Conservation (phyloP, 2,113 vertebrate genomes). For the Nothocercus julius region DNA sequence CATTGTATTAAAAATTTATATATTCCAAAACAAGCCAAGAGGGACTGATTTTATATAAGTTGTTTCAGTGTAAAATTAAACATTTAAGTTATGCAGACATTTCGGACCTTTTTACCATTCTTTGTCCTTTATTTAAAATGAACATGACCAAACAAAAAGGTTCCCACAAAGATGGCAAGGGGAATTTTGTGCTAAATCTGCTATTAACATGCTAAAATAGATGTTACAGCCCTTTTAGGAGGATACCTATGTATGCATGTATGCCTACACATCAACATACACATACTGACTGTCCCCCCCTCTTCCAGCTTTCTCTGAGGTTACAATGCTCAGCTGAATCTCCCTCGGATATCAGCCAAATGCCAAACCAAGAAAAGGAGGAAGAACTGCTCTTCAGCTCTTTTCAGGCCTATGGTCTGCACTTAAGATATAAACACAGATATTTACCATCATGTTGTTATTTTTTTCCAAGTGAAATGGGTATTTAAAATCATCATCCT, state of each 20-base stretch:
- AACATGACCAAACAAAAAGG: conserved; percentile 28
- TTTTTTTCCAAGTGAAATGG: background rate
- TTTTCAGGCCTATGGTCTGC: conserved; percentile 12
- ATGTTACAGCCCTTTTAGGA: background rate
- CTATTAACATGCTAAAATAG: background rate
- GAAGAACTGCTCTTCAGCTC: background rate
- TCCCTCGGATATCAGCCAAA: conserved; percentile 1
- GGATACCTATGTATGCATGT: background rate
- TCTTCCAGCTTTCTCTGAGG: background rate
- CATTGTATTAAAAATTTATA: background rate
- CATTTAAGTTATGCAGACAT: background rate
- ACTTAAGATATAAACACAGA: conserved; percentile 4
- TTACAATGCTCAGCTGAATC: background rate
- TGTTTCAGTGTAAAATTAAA: background rate
- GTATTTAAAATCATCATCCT: background rate
- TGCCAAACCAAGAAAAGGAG: conserved; percentile 20
- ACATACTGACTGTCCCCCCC: background rate
- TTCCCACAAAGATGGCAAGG: background rate
- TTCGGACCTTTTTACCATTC: background rate
- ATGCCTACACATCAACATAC: background rate
- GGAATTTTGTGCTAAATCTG: background rate
- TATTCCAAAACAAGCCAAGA: background rate
- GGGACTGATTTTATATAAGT: background rate
- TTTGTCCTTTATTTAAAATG: background rate
- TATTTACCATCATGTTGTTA: background rate